Evolutionary conservation across 2,797 vertebrate species (phyloP).

Genomic region (Danio choprae): DNA sequence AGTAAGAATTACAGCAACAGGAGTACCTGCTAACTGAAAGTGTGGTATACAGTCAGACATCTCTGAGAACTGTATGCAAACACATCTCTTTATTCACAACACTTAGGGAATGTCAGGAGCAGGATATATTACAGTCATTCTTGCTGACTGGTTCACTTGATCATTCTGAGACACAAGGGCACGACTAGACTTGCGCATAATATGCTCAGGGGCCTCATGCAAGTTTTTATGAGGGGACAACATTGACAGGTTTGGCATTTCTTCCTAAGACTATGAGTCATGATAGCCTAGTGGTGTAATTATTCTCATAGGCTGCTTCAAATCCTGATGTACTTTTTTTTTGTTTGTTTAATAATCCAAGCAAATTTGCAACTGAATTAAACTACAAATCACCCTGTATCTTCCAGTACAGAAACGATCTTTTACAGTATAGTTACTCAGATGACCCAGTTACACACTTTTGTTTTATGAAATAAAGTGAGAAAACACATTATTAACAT

Average conservation of each 20-base stretch:
- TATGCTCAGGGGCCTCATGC: background rate
- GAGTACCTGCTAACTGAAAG: background rate
- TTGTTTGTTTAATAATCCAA: background rate
- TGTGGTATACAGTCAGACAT: background rate
- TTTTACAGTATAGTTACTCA: background rate
- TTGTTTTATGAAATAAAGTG: background rate
- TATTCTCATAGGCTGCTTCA: background rate
- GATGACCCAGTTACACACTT: background rate
- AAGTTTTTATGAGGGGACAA: background rate
- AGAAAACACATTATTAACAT: background rate
- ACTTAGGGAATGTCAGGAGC: background rate
- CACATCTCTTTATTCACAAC: constrained; percentile 2
- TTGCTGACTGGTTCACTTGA: background rate
- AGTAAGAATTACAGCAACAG: background rate
- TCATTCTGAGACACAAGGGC: background rate
- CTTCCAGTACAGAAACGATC: background rate
- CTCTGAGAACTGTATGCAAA: background rate
- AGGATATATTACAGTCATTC: background rate
- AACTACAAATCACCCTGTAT: background rate
- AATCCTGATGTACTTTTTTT: background rate
- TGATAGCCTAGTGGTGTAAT: background rate
- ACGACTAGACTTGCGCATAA: background rate
- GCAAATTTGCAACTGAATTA: background rate
- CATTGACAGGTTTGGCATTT: background rate
- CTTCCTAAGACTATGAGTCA: background rate